Evolutionary conservation across 2,797 vertebrate genomes (phyloP).

Genomic region (Halcyon leucocephala): DNA sequence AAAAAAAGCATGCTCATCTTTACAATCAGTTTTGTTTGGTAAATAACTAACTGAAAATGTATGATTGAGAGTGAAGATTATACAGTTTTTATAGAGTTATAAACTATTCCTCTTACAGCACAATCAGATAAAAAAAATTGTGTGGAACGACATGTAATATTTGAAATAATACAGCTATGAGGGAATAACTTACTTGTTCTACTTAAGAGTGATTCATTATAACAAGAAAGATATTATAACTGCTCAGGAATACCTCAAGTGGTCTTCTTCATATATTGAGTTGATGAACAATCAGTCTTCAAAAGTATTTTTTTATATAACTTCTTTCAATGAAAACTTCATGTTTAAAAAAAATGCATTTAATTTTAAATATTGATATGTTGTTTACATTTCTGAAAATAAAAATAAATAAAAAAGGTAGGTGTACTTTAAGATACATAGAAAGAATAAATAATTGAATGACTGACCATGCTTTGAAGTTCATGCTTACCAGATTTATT

Average conservation of each 20-base stretch:
- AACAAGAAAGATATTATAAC: not conserved
- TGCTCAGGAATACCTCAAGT: not conserved
- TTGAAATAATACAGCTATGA: not conserved
- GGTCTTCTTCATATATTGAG: not conserved
- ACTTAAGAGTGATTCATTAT: not conserved
- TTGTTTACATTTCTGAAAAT: not conserved
- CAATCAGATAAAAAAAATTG: not conserved
- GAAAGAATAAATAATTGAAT: not conserved
- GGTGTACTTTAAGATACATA: not conserved
- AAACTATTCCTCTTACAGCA: not conserved
- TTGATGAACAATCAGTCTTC: not conserved
- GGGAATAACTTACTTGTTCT: not conserved
- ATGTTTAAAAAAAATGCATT: not conserved
- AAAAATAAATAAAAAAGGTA: not conserved
- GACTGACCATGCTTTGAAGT: not conserved
- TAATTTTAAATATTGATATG: not conserved
- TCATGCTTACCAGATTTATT: not conserved
- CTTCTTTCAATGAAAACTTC: not conserved
- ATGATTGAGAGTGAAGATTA: not conserved
- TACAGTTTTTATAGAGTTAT: not conserved
- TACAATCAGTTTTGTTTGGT: not conserved
- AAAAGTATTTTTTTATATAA: not conserved
- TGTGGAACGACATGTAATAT: not conserved
- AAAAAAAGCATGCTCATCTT: rapidly evolving
- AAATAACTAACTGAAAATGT: not conserved